Conservation (phyloP, 1,140 invertebrate genomes). For the Cardiocondyla obscurior region DNA sequence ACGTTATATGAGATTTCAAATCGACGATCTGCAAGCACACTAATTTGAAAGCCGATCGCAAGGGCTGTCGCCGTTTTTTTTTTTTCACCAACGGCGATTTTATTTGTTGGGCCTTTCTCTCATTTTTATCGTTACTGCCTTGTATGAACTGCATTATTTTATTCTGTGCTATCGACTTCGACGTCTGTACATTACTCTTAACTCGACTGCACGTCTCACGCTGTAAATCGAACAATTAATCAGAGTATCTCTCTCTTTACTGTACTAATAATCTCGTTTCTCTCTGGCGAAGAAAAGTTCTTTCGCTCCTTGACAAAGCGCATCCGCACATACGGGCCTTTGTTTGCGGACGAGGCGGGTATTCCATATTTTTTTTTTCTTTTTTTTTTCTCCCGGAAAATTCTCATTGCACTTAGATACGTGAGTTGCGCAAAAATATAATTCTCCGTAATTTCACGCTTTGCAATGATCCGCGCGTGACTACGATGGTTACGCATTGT, state of each 20-base stretch:
- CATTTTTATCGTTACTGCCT: slow-evolving; percentile 60
- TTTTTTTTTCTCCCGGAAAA: no score
- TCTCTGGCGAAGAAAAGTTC: not conserved
- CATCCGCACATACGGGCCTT: slow-evolving; percentile 53
- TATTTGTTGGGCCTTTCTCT: slow-evolving; percentile 63
- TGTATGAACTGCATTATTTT: slow-evolving; percentile 73
- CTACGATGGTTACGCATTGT: slow-evolving; percentile 40
- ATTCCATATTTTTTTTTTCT: not conserved
- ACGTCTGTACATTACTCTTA: slow-evolving; percentile 61
- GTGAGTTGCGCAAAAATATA: slow-evolving; percentile 27
- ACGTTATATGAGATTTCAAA: not conserved
- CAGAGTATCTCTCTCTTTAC: slow-evolving; percentile 19
- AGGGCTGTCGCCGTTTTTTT: slow-evolving; percentile 16
- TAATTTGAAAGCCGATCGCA: slow-evolving; percentile 38
- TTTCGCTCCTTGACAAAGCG: not conserved
- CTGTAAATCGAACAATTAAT: slow-evolving; percentile 52
- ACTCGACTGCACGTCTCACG: slow-evolving; percentile 70
- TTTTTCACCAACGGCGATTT: no score
- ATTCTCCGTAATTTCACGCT: slow-evolving; percentile 62
- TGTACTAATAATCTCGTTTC: slow-evolving; percentile 46
- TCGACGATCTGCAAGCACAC: not conserved
- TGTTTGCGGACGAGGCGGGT: no score
- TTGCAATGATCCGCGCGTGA: slow-evolving; percentile 53
- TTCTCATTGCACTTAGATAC: not conserved
- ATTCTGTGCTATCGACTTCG: slow-evolving; percentile 80